phyloP scores from a whole-genome alignment of 2,113 vertebrate species.

The Pelecanoides urinatrix region DNA sequence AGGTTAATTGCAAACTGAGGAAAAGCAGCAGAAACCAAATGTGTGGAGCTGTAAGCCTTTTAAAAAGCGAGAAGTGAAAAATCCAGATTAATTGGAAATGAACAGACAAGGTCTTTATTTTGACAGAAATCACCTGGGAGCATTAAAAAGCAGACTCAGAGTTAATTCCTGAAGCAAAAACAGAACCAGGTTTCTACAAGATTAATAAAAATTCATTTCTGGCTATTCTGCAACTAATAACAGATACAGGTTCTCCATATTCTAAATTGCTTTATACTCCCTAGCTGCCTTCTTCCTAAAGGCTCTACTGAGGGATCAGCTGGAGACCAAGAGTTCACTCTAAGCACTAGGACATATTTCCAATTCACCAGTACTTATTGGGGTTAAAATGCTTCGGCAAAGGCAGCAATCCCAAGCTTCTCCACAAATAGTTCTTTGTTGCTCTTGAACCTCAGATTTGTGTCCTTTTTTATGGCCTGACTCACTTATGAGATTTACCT shows the following conservation, averaged over 20 bases:
- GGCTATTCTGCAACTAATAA: neutral
- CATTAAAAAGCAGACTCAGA: neutral
- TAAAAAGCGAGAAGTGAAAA: slow-evolving; percentile 18
- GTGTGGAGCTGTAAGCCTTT: slow-evolving; percentile 2
- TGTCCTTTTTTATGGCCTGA: slow-evolving; percentile 25
- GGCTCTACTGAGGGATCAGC: slow-evolving; percentile 26
- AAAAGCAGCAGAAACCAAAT: slow-evolving; percentile 43
- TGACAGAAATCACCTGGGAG: slow-evolving; percentile 32
- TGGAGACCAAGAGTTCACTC: slow-evolving; percentile 17
- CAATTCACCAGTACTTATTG: neutral
- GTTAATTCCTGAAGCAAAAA: slow-evolving; percentile 50
- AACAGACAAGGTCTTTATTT: slow-evolving; percentile 52
- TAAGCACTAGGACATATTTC: neutral
- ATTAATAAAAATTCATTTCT: slow-evolving; percentile 30
- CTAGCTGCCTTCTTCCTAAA: slow-evolving; percentile 2
- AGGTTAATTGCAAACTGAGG: slow-evolving; percentile 55
- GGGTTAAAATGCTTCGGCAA: slow-evolving; percentile 39
- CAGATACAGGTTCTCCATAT: slow-evolving; percentile 1
- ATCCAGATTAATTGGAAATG: slow-evolving; percentile 50
- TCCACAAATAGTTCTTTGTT: slow-evolving; percentile 28
- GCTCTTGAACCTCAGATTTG: slow-evolving; percentile 28
- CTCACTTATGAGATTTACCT: slow-evolving; percentile 30
- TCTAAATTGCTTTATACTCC: slow-evolving; percentile 17
- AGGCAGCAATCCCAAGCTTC: slow-evolving; percentile 5
- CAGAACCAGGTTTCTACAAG: neutral